phyloP scores from a whole-genome alignment of 2,113 vertebrate species.

The Hylia prasina region DNA sequence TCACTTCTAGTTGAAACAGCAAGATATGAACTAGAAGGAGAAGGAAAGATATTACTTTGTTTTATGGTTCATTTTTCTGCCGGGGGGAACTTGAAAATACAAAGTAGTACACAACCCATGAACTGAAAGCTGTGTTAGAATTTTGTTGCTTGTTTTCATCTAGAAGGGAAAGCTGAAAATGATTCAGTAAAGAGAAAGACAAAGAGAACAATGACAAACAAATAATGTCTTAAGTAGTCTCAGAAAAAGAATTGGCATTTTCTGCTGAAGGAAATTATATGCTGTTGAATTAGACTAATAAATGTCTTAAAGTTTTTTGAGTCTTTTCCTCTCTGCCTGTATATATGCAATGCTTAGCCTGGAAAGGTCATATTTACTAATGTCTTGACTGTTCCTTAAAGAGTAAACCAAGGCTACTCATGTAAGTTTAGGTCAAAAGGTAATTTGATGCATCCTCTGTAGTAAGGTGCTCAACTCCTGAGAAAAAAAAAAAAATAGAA shows the following conservation, averaged over 20 bases:
- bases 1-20: background rate
- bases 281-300: background rate
- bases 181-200: background rate
- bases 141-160: background rate
- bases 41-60: slow-evolving; percentile 5
- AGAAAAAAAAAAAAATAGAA: background rate
- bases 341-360: background rate
- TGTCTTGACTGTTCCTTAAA: background rate
- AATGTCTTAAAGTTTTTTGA: background rate
- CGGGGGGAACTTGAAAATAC: background rate
- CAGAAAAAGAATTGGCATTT: background rate
- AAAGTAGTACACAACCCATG: background rate
- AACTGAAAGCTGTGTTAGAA: background rate
- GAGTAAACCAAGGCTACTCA: background rate
- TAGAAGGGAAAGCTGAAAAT: background rate
- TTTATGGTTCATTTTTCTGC: slow-evolving; percentile 29
- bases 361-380: background rate
- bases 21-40: background rate
- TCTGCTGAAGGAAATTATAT: background rate
- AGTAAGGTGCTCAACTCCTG: background rate
- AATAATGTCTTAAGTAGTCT: background rate
- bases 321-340: background rate
- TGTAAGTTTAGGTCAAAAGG: background rate
- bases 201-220: background rate
- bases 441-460: background rate